A percentile compares a stretch with the other conserved stretches of the same genome.
phyloP scores from a whole-genome alignment of 2,797 vertebrate species.

The Lateolabrax maculatus region DNA sequence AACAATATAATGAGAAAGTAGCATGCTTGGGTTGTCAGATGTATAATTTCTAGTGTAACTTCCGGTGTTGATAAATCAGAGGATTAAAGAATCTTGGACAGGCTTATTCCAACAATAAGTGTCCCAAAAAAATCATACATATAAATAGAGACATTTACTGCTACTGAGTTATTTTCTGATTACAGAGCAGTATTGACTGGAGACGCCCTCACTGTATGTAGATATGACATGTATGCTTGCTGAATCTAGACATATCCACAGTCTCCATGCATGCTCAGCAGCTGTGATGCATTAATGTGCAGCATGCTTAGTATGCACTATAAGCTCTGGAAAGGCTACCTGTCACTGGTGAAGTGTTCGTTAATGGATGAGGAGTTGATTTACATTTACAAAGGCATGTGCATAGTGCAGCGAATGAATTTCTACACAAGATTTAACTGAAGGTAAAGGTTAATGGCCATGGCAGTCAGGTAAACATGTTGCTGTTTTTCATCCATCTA shows the following conservation, averaged over 20 bases:
- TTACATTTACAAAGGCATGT: constrained; percentile 70
- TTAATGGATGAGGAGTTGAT: constrained; percentile 74
- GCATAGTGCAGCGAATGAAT: constrained; percentile 41
- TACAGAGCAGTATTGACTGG: constrained; percentile 26
- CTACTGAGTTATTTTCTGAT: constrained; percentile 35
- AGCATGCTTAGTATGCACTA: constrained; percentile 75
- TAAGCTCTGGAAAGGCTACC: constrained; percentile 64
- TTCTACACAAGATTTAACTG: constrained; percentile 45
- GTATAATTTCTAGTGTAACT: not conserved
- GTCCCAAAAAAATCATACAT: not conserved
- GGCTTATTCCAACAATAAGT: not conserved
- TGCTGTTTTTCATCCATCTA: constrained; percentile 10
- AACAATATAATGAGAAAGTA: constrained; percentile 27
- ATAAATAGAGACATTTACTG: constrained; percentile 15
- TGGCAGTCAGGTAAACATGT: constrained; percentile 40
- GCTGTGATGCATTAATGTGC: constrained; percentile 74
- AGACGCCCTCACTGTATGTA: constrained; percentile 34
- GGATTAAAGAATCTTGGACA: not conserved
- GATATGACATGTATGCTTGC: constrained; percentile 40
- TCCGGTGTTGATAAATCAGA: not conserved
- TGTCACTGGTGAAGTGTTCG: constrained; percentile 68
- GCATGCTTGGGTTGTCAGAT: constrained; percentile 4
- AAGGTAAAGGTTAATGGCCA: constrained; percentile 55
- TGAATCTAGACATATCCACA: constrained; percentile 52
- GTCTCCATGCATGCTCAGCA: constrained; percentile 75